A percentile compares a stretch with the other conserved stretches of the same genome.
phyloP scores from a whole-genome alignment of 2,797 vertebrate genomes.

The Acridotheres tristis region DNA sequence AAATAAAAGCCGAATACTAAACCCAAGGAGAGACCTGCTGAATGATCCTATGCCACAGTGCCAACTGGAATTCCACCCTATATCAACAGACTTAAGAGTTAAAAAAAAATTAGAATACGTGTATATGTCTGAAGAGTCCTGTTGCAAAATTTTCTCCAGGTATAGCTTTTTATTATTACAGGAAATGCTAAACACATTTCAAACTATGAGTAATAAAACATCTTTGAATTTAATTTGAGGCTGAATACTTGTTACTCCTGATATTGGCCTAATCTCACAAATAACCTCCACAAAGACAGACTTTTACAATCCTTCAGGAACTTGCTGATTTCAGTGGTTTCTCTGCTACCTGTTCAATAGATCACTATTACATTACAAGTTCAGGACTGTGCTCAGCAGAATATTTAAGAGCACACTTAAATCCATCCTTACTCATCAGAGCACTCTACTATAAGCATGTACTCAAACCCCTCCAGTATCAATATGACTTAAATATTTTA shows the following conservation, averaged over 20 bases:
- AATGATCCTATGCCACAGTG: not conserved
- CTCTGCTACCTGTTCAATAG: not conserved
- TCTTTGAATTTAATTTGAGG: not conserved
- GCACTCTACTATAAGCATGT: not conserved
- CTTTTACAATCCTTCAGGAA: not conserved
- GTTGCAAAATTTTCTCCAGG: not conserved
- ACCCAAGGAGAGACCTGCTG: not conserved
- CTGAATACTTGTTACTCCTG: not conserved
- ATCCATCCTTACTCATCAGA: not conserved
- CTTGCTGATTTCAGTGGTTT: not conserved
- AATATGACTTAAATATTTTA: slow-evolving; percentile 22
- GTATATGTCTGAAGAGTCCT: not conserved
- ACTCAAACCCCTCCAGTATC: not conserved
- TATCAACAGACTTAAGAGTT: not conserved
- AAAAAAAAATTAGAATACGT: not conserved
- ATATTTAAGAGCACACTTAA: slow-evolving; percentile 15
- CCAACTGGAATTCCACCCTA: not conserved
- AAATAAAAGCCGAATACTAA: not conserved
- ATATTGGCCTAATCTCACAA: not conserved
- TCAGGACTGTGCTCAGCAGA: slow-evolving; percentile 38
- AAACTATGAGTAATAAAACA: not conserved
- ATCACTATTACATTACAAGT: not conserved
- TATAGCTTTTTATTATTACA: not conserved
- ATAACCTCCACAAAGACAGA: not conserved
- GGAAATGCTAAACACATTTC: not conserved